A percentile compares a stretch with the other conserved stretches of the same genome.
Conservation (phyloP, 2,797 vertebrate genomes). For the Microchirus variegatus region DNA sequence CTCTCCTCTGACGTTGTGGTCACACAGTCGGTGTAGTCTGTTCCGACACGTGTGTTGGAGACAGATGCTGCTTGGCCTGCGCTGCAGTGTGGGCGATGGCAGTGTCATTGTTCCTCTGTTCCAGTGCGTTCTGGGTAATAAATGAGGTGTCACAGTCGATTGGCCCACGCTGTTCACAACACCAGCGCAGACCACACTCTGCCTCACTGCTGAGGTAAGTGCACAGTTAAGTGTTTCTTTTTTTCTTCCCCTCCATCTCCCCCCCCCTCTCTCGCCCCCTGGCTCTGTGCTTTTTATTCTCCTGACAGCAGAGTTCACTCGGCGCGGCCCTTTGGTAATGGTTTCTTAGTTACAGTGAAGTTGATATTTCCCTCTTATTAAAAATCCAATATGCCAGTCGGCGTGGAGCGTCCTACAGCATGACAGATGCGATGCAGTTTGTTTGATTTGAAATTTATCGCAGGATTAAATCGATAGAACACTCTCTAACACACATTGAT, state of each 20-base stretch:
- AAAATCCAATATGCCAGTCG: constrained; percentile 41
- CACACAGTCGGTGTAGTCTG: background rate
- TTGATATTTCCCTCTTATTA: constrained; percentile 44
- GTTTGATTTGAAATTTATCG: constrained; percentile 41
- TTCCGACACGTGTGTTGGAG: background rate
- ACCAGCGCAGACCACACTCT: constrained; percentile 35
- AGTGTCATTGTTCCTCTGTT: constrained; percentile 50
- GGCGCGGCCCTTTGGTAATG: constrained; percentile 10
- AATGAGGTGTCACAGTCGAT: constrained; percentile 66
- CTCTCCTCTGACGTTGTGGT: background rate
- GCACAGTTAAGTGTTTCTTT: constrained; percentile 35
- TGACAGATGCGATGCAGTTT: constrained; percentile 40
- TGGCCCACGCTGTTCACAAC: constrained; percentile 54
- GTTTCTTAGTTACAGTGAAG: constrained; percentile 35
- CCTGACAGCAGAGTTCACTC: constrained; percentile 28
- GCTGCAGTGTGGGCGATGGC: constrained; percentile 24
- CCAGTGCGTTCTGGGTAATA: constrained; percentile 51
- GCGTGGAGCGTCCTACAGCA: constrained; percentile 16
- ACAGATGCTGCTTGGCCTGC: constrained; percentile 4
- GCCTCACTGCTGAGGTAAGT: constrained; percentile 25
- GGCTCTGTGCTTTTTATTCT: constrained; percentile 21
- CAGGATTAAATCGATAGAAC: constrained; percentile 27
- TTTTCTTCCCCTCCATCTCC: constrained; percentile 22
- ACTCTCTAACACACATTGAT: constrained; percentile 47
- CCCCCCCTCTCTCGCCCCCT: constrained; percentile 11